These are phyloP conservation scores for Fratercula arctica DNA, from an alignment of 2,797 vertebrate species.

Conservation along the genomic window DNA sequence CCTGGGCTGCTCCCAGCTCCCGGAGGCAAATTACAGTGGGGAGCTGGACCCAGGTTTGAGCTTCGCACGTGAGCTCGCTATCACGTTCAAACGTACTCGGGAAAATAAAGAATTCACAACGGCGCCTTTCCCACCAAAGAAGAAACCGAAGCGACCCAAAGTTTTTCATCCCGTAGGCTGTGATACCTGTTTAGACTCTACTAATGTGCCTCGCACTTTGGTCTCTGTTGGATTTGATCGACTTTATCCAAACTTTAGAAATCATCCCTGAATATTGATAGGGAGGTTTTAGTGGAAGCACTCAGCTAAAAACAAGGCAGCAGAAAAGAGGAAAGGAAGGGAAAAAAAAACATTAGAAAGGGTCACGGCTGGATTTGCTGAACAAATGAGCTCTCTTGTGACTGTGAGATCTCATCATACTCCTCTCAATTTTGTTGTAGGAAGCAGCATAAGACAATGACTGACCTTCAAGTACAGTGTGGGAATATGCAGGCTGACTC, in stretches of 20 bases:
- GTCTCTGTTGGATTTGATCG: slow-evolving; percentile 24
- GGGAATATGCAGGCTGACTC: slow-evolving; percentile 59
- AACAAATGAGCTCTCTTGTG: slow-evolving; percentile 74
- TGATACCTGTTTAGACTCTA: neutral
- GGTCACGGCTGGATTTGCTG: slow-evolving; percentile 69
- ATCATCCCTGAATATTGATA: slow-evolving; percentile 56
- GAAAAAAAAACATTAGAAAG: slow-evolving; percentile 58
- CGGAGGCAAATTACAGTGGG: neutral
- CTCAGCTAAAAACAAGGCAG: slow-evolving; percentile 42
- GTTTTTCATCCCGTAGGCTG: neutral
- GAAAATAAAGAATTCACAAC: neutral
- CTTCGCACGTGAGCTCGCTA: neutral
- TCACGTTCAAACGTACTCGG: neutral
- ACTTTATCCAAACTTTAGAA: slow-evolving; percentile 27
- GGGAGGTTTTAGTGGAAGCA: slow-evolving; percentile 8
- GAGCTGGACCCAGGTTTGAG: neutral
- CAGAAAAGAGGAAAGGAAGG: neutral
- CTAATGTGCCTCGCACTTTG: neutral
- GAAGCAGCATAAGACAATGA: slow-evolving; percentile 63
- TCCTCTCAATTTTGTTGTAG: slow-evolving; percentile 65
- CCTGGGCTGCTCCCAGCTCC: neutral
- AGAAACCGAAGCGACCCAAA: neutral
- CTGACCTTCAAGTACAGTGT: slow-evolving; percentile 68
- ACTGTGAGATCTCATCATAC: slow-evolving; percentile 64
- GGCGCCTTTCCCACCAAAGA: neutral